phyloP scores from a whole-genome alignment of 1,140 invertebrate genomes.

The Leptopilina clavipes region DNA sequence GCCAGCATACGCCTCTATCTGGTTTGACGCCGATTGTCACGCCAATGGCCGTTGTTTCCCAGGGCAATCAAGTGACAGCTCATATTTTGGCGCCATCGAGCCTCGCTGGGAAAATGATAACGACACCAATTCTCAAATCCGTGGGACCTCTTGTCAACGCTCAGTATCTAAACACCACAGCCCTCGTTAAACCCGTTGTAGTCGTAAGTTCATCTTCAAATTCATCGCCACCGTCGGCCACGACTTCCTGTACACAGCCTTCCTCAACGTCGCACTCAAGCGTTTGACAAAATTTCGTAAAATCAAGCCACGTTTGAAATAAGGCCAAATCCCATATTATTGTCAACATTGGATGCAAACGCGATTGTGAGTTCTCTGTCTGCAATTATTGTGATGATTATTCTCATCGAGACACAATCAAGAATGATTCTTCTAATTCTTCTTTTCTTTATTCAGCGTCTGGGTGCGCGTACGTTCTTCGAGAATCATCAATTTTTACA shows the following conservation, averaged over 20 bases:
- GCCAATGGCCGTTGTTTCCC: conserved; percentile 74
- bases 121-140: conserved; percentile 71
- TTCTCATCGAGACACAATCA: conserved; percentile 44
- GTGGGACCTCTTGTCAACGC: conserved; percentile 73
- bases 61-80: conserved; percentile 72
- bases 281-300: conserved; percentile 69
- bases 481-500: background rate
- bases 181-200: conserved; percentile 73
- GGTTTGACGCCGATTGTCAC: conserved; percentile 72
- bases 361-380: conserved; percentile 28
- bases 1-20: conserved; percentile 68
- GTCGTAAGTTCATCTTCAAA: conserved; percentile 70
- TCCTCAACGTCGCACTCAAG: conserved; percentile 67
- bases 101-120: conserved; percentile 72
- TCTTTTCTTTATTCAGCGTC: conserved; percentile 22
- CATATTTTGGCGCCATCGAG: conserved; percentile 71
- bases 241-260: conserved; percentile 59
- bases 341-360: conserved; percentile 1
- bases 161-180: conserved; percentile 73
- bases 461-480: conserved; percentile 25
- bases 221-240: conserved; percentile 54
- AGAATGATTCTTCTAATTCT: too few relatives aligned
- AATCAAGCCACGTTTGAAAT: conserved; percentile 63
- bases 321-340: conserved; percentile 38
- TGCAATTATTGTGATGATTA: conserved; percentile 42